These are phyloP conservation scores for Pinctada fucata DNA, from an alignment of 2,888 invertebrate species.

Conservation along the genomic window DNA sequence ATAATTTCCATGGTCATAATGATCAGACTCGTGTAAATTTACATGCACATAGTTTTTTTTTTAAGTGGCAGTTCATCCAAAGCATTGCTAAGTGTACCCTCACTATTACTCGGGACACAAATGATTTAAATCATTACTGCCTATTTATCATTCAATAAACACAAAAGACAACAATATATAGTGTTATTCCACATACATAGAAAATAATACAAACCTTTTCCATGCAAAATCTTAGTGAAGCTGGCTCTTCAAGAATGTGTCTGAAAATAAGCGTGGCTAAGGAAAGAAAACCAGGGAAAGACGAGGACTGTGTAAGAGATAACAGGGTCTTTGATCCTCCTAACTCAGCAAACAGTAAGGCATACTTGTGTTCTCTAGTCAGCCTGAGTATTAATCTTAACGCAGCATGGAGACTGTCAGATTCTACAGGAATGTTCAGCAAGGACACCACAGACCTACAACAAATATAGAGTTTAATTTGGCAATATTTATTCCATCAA, in stretches of 20 bases:
- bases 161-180: too few species aligned
- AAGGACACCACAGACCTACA: conserved; percentile 82
- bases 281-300: conserved; percentile 86
- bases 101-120: too few species aligned
- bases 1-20: too few species aligned
- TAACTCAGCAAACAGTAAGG: conserved; percentile 84
- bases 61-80: too few species aligned
- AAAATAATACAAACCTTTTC: conserved; percentile 81
- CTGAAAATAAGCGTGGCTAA: conserved; percentile 87
- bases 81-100: too few species aligned
- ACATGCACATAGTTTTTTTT: too few species aligned
- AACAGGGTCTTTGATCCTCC: conserved; percentile 87
- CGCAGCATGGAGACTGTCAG: conserved; percentile 87
- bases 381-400: conserved; percentile 86
- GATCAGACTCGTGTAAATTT: too few species aligned
- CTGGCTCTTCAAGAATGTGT: conserved; percentile 87
- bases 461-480: conserved; percentile 6
- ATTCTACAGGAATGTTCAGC: conserved; percentile 84
- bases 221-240: conserved; percentile 85
- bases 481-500: too few species aligned
- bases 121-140: too few species aligned
- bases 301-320: conserved; percentile 84
- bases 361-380: conserved; percentile 85
- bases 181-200: too few species aligned
- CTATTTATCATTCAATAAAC: too few species aligned